Evolutionary conservation across 1,140 invertebrate genomes (phyloP), one percentile per base, ranked within the genome.

Genomic region (Adelges cooleyi): DNA sequence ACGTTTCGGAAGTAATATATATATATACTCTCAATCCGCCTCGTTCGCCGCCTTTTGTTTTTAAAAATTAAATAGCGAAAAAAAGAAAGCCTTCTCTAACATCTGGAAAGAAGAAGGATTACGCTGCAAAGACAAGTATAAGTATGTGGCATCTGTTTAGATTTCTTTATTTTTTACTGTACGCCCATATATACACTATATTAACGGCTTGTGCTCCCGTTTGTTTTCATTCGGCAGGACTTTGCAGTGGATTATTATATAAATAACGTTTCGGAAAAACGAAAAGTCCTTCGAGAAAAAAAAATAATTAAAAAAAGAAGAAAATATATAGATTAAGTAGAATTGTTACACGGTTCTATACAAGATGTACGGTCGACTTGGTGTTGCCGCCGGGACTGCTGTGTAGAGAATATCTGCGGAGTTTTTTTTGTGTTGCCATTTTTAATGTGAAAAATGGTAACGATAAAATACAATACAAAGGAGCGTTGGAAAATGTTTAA

Each of bases 81-180:
- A 54, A 54, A 54, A 22, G 22, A n/a, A 2, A 56, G 36, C 22
- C 15, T 56, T 56, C 52, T 40, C 8, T 56, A 23, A 22, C 52
- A 42, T 56, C 52, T 56, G 52, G 36, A 56, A 13, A 17, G 36
- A 42, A 56, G 36, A 56, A 56, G 36, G 52, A 56, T 56, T 56
- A 56, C 36, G 17, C 17, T 15, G 23, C 9, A 20, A 56, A 3
- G 29, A 33, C 5, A 5, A 6, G 29, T 11, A 6, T 33, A 11
- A 5, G 29, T 33, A 33, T 33, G 8, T 29, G 22, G 18, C 51
- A 53, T 53, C 36, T 56, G 36, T 22, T 56, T 56, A 17, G 38
- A 56, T 56, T 33, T 15, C 11, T 42, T 42, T 25, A 56, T 25
- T 42, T 3, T 9, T 15, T 2, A 0, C 22, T 17, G 29, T 33